Conservation (phyloP, 2,797 vertebrate genomes). For the Lagodon rhomboides region DNA sequence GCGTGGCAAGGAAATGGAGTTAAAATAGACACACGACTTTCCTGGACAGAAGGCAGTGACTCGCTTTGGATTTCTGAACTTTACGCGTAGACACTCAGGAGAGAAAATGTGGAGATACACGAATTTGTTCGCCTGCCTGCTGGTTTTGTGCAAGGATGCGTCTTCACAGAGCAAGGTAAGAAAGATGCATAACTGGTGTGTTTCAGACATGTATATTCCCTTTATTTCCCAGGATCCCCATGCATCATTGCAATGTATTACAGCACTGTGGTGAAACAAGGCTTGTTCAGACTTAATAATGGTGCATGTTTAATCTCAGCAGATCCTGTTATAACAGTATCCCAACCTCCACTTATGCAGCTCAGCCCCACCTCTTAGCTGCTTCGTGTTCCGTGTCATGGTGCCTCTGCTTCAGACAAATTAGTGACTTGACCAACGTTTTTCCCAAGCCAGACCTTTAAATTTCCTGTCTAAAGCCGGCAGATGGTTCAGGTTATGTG, state of each 20-base stretch:
- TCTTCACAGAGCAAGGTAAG: slow-evolving; percentile 83
- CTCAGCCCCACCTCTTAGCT: slow-evolving; percentile 11
- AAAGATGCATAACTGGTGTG: rapidly evolving
- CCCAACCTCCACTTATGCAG: neutral
- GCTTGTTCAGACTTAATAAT: neutral
- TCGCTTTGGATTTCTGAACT: slow-evolving; percentile 36
- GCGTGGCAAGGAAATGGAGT: slow-evolving; percentile 49
- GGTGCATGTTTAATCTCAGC: neutral
- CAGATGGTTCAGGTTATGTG: slow-evolving; percentile 52
- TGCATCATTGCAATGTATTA: neutral
- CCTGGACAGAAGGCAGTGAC: slow-evolving; percentile 25
- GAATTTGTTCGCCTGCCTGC: slow-evolving; percentile 69
- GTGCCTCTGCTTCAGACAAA: slow-evolving; percentile 51
- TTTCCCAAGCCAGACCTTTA: slow-evolving; percentile 13
- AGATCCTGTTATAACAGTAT: neutral
- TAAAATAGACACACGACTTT: slow-evolving; percentile 32
- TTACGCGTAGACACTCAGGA: slow-evolving; percentile 8
- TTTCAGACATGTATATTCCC: neutral
- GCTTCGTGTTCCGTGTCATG: neutral
- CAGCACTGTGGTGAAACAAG: neutral
- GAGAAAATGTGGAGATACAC: slow-evolving; percentile 79
- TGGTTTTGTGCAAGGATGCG: slow-evolving; percentile 74
- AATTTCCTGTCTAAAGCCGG: slow-evolving; percentile 44
- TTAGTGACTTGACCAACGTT: slow-evolving; percentile 24
- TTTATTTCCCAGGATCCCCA: neutral